Evolutionary conservation across 2,888 invertebrate genomes (phyloP).

Genomic region (Archaeoteleia sp.): DNA sequence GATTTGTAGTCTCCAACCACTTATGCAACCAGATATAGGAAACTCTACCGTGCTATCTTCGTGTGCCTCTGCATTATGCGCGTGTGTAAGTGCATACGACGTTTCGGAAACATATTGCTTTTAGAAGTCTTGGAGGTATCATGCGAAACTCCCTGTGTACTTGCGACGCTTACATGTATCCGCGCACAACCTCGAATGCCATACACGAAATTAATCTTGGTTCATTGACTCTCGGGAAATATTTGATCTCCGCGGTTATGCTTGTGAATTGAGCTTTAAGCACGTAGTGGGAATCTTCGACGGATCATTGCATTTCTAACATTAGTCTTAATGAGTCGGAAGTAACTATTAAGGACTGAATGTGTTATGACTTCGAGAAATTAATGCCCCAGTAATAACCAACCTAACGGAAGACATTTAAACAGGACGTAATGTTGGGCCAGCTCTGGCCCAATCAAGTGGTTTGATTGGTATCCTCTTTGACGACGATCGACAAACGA

Average conservation of each 20-base stretch:
- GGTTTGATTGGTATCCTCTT: too few species aligned
- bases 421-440: too few species aligned
- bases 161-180: too few species aligned
- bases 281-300: constrained; percentile 6
- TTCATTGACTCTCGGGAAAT: too few species aligned
- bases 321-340: constrained; percentile 7
- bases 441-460: too few species aligned
- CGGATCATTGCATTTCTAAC: constrained; percentile 11
- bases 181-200: too few species aligned
- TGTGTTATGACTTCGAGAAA: too few species aligned
- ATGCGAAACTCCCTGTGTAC: too few species aligned
- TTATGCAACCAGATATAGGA: constrained; percentile 39
- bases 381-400: too few species aligned
- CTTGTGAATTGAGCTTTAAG: not conserved
- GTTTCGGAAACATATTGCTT: constrained; percentile 31
- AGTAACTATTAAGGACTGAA: constrained; percentile 6
- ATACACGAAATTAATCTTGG: too few species aligned
- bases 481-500: too few species aligned
- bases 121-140: constrained; percentile 11
- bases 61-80: constrained; percentile 19
- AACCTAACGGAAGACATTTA: too few species aligned
- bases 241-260: not conserved
- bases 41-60: constrained; percentile 21
- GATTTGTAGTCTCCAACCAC: constrained; percentile 55
- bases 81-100: constrained; percentile 23